These are phyloP conservation scores for Macrosteles quadrilineatus DNA, from an alignment of 1,140 invertebrate genomes.

Conservation along the genomic window DNA sequence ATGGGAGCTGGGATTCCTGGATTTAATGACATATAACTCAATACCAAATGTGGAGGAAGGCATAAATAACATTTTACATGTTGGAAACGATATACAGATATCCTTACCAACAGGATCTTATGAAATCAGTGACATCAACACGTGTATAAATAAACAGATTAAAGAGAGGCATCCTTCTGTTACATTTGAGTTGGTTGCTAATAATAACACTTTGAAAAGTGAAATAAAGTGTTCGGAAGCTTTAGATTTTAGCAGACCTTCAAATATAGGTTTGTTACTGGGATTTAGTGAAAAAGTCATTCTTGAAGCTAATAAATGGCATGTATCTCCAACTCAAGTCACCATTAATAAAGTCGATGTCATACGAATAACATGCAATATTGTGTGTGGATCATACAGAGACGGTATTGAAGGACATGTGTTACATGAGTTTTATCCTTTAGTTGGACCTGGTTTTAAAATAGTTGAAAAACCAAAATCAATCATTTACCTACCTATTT, in stretches of 20 bases:
- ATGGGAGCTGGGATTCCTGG: conserved; percentile 16
- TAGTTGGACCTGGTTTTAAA: conserved; percentile 43
- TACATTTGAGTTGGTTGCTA: neutral
- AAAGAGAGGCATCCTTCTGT: neutral
- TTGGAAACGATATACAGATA: neutral
- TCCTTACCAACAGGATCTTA: conserved; percentile 28
- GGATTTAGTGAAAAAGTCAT: neutral
- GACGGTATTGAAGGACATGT: conserved; percentile 43
- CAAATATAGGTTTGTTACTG: neutral
- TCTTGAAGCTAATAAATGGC: neutral
- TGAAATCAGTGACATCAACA: conserved; percentile 3
- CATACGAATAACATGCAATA: conserved; percentile 33
- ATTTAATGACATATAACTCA: conserved; percentile 21
- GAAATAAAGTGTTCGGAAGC: neutral
- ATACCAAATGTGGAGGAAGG: conserved; percentile 28
- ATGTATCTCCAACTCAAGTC: conserved; percentile 21
- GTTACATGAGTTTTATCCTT: conserved; percentile 46
- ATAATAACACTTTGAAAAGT: conserved; percentile 15
- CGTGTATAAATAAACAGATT: neutral
- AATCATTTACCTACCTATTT: conserved; percentile 37
- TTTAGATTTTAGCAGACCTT: neutral
- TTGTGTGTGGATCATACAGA: conserved; percentile 40
- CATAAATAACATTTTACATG: conserved; percentile 3
- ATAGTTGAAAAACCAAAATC: conserved; percentile 41
- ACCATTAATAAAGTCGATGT: conserved; percentile 25